Base-by-base conservation (phyloP, 1,140 invertebrate species). In the Galleria mellonella region DNA sequence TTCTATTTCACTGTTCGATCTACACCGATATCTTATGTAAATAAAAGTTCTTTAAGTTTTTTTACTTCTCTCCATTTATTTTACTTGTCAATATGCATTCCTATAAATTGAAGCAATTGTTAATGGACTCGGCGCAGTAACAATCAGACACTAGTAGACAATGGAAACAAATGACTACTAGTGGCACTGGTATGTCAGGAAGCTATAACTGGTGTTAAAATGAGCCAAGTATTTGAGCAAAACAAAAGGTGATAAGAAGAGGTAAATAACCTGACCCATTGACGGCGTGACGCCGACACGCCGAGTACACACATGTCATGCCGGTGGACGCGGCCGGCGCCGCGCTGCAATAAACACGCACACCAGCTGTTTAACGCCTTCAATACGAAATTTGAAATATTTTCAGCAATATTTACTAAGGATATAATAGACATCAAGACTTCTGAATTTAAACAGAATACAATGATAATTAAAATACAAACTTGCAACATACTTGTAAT, bases 171-270 rank as follows among this genome's bases (percentile, higher is more conserved):
- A 43, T 40, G 43, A 42, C 47, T 45, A 50, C 30, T 39, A 44
- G 45, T 43, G 47, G 49, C 51, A 61, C 43, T 46, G 35, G 35
- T 44, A 43, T 58, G 63, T 58, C 50, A 67, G 62, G 67, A 77
- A 70, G 64, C 57, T 55, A 57, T 55, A 53, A 67, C 51, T 62
- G 48, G 46, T 63, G 57, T 23, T 61, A 53, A 52, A 72, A 63
- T 62, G 64, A 71, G 62, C 57, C 53, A 67, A 67, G 69, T 76
- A 73, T 72, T 74, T 73, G 69, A 77, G 68, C 78, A 77, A 81
- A 81, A 83, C 79, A 83, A 83, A 83, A 83, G 79, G 79, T 81
- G 79, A 83, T 83, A 83, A 83, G 76, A 53, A 73, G 70, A 75
- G 79, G 79, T 81, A 81, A 83, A 83, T 73, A 83, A 81, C 79